phyloP scores from a whole-genome alignment of 1,140 invertebrate genomes.

The Pinna nobilis region DNA sequence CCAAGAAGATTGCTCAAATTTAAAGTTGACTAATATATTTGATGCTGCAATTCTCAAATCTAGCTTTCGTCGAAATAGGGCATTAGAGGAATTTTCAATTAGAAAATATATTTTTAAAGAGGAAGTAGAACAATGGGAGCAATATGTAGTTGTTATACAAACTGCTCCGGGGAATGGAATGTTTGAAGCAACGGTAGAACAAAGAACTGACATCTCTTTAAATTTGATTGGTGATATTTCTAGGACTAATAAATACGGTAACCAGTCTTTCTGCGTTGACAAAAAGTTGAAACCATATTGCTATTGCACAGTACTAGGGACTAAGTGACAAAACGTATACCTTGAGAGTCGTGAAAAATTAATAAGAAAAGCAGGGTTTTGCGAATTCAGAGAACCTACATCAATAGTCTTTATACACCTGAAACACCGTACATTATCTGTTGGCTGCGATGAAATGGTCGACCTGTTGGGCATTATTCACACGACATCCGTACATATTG shows the following conservation, averaged over 20 bases:
- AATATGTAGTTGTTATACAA: conserved; percentile 54
- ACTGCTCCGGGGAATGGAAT: conserved; percentile 62
- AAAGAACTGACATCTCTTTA: conserved; percentile 35
- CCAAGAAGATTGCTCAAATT: conserved; percentile 17
- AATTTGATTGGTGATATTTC: conserved; percentile 64
- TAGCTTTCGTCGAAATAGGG: conserved; percentile 37
- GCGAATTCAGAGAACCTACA: too few species aligned
- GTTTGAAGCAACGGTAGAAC: conserved; percentile 64
- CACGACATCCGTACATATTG: too few species aligned
- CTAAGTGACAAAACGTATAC: too few species aligned
- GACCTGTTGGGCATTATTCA: too few species aligned
- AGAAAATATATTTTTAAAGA: conserved; percentile 41
- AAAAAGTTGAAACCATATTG: conserved; percentile 1
- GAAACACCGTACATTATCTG: too few species aligned
- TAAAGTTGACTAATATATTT: conserved; percentile 31
- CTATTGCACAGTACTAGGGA: too few species aligned
- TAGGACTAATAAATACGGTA: conserved; percentile 66
- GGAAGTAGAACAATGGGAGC: conserved; percentile 14
- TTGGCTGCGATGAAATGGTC: too few species aligned
- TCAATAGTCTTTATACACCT: too few species aligned
- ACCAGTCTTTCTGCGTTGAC: conserved; percentile 66
- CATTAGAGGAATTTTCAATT: conserved; percentile 43
- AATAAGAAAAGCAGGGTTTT: too few species aligned
- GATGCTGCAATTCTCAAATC: conserved; percentile 34
- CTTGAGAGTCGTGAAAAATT: too few species aligned